These are phyloP conservation scores for Elaphurus davidianus DNA, from an alignment of 2,113 vertebrate species.

Conservation along the genomic window DNA sequence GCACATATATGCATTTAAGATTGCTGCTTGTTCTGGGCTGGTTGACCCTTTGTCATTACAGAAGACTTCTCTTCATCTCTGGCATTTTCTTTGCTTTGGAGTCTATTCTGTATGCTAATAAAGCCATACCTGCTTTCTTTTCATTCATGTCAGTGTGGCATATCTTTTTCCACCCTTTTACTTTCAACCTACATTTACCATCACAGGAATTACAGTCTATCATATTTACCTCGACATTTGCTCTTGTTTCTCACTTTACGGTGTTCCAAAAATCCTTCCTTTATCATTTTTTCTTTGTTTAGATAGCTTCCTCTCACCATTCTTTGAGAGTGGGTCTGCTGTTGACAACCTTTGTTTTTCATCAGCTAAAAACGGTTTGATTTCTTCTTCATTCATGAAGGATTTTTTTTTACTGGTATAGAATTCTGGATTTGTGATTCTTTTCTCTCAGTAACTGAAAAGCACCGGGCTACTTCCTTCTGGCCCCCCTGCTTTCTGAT, in stretches of 20 bases:
- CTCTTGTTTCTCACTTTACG: not conserved
- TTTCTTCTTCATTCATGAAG: not conserved
- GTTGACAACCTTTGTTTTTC: not conserved
- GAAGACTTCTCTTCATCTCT: not conserved
- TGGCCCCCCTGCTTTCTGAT: not conserved
- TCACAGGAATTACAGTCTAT: not conserved
- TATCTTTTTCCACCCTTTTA: not conserved
- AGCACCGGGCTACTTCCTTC: not conserved
- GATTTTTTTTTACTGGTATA: not conserved
- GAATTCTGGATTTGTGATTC: not conserved
- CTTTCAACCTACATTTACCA: not conserved
- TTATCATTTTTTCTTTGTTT: not conserved
- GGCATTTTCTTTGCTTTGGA: not conserved
- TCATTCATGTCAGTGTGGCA: not conserved
- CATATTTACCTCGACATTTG: not conserved
- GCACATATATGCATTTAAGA: not conserved
- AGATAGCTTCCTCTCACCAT: not conserved
- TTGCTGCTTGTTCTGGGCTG: not conserved
- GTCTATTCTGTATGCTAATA: not conserved
- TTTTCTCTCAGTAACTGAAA: not conserved
- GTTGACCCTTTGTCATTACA: not conserved
- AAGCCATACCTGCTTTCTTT: not conserved
- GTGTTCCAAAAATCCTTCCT: not conserved
- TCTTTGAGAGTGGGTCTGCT: not conserved
- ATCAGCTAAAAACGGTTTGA: not conserved